These are phyloP conservation scores for Melanotaenia maccullochi DNA, from an alignment of 2,797 vertebrate genomes.

Conservation along the genomic window DNA sequence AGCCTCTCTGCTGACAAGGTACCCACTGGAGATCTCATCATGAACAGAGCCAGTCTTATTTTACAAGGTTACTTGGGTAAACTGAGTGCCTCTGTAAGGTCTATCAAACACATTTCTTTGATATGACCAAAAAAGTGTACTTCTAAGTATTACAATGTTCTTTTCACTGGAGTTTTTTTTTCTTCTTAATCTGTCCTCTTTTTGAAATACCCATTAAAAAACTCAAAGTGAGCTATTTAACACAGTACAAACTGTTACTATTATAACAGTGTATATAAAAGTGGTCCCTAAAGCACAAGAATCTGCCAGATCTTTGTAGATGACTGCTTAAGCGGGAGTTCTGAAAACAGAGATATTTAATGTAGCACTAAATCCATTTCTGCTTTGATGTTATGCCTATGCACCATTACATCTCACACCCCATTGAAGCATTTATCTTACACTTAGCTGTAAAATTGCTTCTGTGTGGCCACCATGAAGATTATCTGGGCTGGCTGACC, in stretches of 20 bases:
- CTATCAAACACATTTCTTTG: conserved; percentile 31
- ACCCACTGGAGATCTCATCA: conserved; percentile 31
- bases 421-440: conserved; percentile 6
- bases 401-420: conserved; percentile 6
- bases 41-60: conserved; percentile 39
- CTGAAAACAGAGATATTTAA: neutral
- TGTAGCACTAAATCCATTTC: conserved; percentile 4
- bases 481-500: conserved; percentile 19
- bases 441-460: conserved; percentile 8
- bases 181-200: neutral
- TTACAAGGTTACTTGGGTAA: conserved; percentile 31
- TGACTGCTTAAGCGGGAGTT: neutral
- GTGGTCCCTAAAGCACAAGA: neutral
- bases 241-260: neutral
- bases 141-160: neutral
- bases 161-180: neutral
- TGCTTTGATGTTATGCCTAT: neutral
- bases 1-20: conserved; percentile 32
- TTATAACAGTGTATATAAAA: neutral
- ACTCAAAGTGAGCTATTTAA: conserved; percentile 9
- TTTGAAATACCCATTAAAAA: neutral
- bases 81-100: conserved; percentile 15
- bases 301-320: neutral
- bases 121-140: neutral
- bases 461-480: conserved; percentile 26